Base-by-base conservation (phyloP, 2,797 vertebrate species). In the Emydoidea blandingii region DNA sequence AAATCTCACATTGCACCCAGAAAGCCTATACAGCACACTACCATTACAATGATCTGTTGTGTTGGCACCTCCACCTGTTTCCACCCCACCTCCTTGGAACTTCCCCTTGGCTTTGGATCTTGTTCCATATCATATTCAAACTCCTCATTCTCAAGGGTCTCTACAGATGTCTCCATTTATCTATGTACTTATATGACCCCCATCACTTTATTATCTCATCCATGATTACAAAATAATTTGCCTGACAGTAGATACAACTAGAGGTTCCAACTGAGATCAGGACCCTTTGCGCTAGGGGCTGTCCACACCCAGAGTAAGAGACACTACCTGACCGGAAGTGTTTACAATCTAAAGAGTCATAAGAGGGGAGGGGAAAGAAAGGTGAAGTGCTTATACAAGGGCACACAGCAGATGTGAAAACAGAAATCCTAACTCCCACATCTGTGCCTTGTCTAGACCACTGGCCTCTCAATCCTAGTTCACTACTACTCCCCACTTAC, bases 21-120 rank as follows among this genome's bases (percentile, higher is more conserved):
- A 50, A 90, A 79, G 0, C 1, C 53, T 25, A 1, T 15, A 16
- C 31, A 37, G 1, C 29, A 23, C 11, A 80, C 34, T 44, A 57
- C 56, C 81, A 49, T 52, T 19, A 78, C 10, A 11, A 34, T 2
- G 11, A 14, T 41, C 72, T 41, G 37, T 27, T 85, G 79, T 80
- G 44, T 2, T 57, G 10, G 4, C 12, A 21, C 9, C 56, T 12
- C 56, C 54, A 7, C 11, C 27, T 23, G 3, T 25, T 54, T 53
- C n/a, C 54, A 2, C 44, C 59, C 76, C 54, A 11, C 44, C n/a
- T 11, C n/a, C 65, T 83, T 37, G 54, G 79, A 89, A n/a, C 19
- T 44, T 3, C 34, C 2, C 34, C 44, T 54, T 59, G 53, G 31
- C n/a, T 37, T 29, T 6, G 81, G 54, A 29, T 52, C n/a, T 34